phyloP scores from a whole-genome alignment of 2,888 invertebrate species.

The Pyrrhopygopsis socrates region DNA sequence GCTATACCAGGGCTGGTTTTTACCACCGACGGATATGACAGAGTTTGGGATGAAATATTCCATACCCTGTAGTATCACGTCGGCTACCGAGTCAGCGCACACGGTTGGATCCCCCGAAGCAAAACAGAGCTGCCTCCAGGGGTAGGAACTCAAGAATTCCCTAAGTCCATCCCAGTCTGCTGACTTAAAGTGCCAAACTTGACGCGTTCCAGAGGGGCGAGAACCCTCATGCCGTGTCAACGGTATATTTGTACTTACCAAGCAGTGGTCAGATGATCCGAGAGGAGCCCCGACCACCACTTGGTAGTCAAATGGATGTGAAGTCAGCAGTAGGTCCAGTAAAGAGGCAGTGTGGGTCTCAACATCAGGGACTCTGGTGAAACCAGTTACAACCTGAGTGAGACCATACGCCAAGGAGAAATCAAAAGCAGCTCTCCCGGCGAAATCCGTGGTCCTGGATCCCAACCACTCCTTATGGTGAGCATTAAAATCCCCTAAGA shows the following conservation, averaged over 20 bases:
- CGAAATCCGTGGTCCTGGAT: too few species aligned
- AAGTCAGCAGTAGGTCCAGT: constrained; percentile 18
- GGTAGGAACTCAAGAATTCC: constrained; percentile 9
- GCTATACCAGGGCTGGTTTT: constrained; percentile 6
- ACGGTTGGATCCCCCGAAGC: background rate
- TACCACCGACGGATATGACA: constrained; percentile 12
- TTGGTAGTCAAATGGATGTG: constrained; percentile 6
- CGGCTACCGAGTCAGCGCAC: background rate
- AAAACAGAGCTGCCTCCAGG: background rate
- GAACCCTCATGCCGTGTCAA: background rate
- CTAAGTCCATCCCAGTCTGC: too few species aligned
- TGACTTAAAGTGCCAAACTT: too few species aligned
- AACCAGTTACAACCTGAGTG: too few species aligned
- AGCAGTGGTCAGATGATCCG: constrained; percentile 1
- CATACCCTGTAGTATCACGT: constrained; percentile 20
- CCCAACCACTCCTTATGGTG: too few species aligned
- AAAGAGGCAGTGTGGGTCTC: background rate
- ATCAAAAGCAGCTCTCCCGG: too few species aligned
- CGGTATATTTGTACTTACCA: background rate
- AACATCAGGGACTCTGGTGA: background rate
- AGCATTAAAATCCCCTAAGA: too few species aligned
- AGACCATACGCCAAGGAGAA: too few species aligned
- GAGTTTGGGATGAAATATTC: background rate
- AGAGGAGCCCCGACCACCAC: background rate
- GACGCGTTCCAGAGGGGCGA: background rate